Conservation (phyloP, 1,140 invertebrate genomes). For the Bactericera cockerelli region DNA sequence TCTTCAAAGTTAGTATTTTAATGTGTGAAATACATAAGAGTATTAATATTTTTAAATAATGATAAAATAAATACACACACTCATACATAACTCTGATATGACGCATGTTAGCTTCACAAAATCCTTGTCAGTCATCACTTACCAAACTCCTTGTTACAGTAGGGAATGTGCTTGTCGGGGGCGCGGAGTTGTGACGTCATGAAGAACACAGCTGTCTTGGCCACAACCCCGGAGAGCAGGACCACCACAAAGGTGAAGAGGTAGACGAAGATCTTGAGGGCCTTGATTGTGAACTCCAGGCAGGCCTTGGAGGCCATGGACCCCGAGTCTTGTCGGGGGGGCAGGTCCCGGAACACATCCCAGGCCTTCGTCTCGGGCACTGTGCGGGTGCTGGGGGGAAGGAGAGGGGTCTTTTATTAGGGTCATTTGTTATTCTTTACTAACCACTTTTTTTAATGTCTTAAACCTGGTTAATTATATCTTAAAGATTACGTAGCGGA, state of each 20-base stretch:
- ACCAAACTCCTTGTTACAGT: conserved; percentile 73
- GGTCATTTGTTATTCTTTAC: background rate
- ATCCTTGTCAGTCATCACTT: too few relatives aligned
- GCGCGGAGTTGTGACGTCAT: conserved; percentile 74
- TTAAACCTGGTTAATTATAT: background rate
- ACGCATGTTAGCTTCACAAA: too few relatives aligned
- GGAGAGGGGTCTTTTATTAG: background rate
- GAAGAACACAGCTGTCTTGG: conserved; percentile 72
- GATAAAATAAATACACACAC: too few relatives aligned
- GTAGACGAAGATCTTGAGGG: conserved; percentile 73
- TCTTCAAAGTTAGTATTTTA: too few relatives aligned
- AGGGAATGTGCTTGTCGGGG: conserved; percentile 50
- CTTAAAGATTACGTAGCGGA: background rate
- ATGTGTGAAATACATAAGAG: too few relatives aligned
- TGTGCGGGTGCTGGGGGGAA: conserved; percentile 50
- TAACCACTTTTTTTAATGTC: background rate
- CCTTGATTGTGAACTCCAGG: conserved; percentile 66
- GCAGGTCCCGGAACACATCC: conserved; percentile 85
- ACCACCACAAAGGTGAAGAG: conserved; percentile 71
- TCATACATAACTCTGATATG: too few relatives aligned
- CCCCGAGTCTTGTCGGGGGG: conserved; percentile 69
- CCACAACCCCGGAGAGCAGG: conserved; percentile 59
- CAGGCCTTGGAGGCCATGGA: conserved; percentile 76
- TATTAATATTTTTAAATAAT: too few relatives aligned
- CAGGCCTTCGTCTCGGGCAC: conserved; percentile 83